These are phyloP conservation scores for Corythornis vintsioides DNA, from an alignment of 2,113 vertebrate species.

Conservation along the genomic window DNA sequence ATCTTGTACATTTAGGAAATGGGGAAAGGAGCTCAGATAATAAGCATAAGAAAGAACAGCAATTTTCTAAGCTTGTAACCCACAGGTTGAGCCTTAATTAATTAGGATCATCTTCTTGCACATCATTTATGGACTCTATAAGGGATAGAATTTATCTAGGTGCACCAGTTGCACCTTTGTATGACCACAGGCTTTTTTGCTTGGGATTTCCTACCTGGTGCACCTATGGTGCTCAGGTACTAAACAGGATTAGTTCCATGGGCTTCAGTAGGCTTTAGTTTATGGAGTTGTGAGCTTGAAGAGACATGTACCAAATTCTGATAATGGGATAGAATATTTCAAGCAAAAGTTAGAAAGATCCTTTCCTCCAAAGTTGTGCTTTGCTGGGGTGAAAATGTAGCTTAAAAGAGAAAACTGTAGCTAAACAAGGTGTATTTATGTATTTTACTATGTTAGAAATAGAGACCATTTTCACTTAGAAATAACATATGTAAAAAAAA, in stretches of 20 bases:
- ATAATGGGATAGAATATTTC: too few relatives aligned
- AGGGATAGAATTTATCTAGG: background rate
- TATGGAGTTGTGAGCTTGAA: background rate
- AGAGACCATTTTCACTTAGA: background rate
- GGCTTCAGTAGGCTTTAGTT: background rate
- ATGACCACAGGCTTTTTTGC: background rate
- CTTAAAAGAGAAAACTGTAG: background rate
- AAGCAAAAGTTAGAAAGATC: background rate
- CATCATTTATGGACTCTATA: background rate
- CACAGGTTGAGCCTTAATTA: background rate
- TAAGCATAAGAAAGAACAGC: background rate
- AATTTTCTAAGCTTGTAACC: background rate
- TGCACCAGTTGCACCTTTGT: background rate
- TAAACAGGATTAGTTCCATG: background rate
- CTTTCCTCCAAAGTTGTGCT: background rate
- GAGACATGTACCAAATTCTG: background rate
- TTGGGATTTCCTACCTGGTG: background rate
- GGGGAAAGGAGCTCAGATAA: background rate
- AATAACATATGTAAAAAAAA: accelerated
- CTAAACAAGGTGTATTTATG: background rate
- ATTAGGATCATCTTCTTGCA: background rate
- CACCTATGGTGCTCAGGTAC: background rate
- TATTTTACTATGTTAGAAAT: background rate
- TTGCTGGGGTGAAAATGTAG: background rate
- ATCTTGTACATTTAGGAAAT: background rate